Base-by-base conservation (phyloP, 1,140 invertebrate genomes). In the Drosophila mojavensis region DNA sequence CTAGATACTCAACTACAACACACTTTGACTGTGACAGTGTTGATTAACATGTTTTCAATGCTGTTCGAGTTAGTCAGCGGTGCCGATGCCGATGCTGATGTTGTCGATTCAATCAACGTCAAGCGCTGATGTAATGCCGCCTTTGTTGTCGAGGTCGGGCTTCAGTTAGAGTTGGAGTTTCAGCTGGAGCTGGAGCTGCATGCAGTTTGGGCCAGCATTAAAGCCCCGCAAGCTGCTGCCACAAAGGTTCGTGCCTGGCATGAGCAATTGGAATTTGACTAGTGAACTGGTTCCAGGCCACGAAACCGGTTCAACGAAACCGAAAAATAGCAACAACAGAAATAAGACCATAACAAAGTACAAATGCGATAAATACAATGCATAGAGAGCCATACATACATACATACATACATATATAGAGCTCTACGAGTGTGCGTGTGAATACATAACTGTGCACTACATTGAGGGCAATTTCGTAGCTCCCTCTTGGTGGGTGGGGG, bases 251-350 rank as follows among this genome's bases (percentile, higher is more conserved):
- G 73, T 75, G 73, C 54, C 43, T 60, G 67, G 60, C 68, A 75
- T 75, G 68, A 41, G 68, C 60, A 75, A 75, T 75, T 64, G 55
- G 60, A 65, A 71, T 71, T 75, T 71, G 55, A 54, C 61, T 71
- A 72, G 61, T 75, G 39, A 75, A 75, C 67, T 75, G 73, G 68
- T 75, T 75, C 53, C 72, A 75, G 48, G 68, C 54, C 67, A 54
- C 47, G 47, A 71, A 75, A 75, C 73, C 73, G 68, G 73, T 75
- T 75, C 61, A 75, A 75, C 68, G 73, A 71, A 75, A 75, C 68
- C 68, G 73, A 75, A 75, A 75, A 59, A 45, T 36, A 50, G 26
- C 50, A 65, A 65, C 24, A 55, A 58, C 33, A 55, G 53, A 54
- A 51, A 28, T 30, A 30, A 62, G 48, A 75, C 59, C 51, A 74